Evolutionary conservation across 2,888 invertebrate species (phyloP), one percentile per base, ranked within the genome.

Genomic region (Sisyra nigra): DNA sequence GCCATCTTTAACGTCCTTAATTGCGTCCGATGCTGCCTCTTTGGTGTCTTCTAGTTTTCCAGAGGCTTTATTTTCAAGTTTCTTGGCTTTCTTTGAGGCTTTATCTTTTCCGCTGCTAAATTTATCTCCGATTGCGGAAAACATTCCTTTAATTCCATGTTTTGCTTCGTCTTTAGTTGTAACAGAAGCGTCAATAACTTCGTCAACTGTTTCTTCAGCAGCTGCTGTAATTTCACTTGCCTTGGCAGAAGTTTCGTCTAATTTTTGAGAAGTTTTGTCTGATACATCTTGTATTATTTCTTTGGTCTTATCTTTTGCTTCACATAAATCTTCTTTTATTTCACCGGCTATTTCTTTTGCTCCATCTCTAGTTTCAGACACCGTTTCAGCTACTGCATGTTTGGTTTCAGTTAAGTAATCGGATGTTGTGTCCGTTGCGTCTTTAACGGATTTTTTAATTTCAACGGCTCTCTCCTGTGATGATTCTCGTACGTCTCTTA

Each of bases 11-110:
- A 13, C 4, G 11, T 14, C 11, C 9, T 14, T 33, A 14, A n/a
- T 33, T 9, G 11, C 14, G 3, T 45, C 40, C 10, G 53, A 50
- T 42, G 47, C 48, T 10, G 42, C 46, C 29, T 48, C 46, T 45
- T 49, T 48, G n/a, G 39, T 41, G 24, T 45, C 46, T 48, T 18
- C 46, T 41, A 15, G 46, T 0, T 49, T 49, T 2, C 53, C 54
- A 1, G 51, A 50, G 1, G 48, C 37, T 4, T 46, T 50, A n/a
- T 55, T 54, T 19, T 49, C 50, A 5, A 49, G 31, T 51, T 47
- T 50, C 14, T 36, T 45, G 5, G 40, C 49, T 29, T 54, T 52
- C 15, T 47, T 48, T 13, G 50, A 46, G 17, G 53, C 52, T 2
- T 49, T 42, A 6, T 48, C 41, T 44, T 53, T 41, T 34, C 51